Conservation (phyloP, 2,888 invertebrate genomes). For the Cloeon dipterum region DNA sequence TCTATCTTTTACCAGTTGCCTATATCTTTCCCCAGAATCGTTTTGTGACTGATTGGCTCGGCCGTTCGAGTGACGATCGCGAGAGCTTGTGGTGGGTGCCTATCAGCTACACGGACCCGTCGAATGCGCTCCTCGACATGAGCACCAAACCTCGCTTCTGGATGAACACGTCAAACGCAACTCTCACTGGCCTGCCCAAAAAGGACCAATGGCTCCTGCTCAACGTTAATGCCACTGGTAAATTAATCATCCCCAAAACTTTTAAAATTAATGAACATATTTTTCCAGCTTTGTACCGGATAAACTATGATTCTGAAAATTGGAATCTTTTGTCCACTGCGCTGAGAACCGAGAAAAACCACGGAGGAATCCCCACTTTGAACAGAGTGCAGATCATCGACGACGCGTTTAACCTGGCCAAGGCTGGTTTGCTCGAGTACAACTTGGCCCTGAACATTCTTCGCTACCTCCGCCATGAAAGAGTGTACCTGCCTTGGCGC, state of each 20-base stretch:
- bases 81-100: constrained; percentile 23
- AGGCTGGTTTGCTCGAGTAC: constrained; percentile 42
- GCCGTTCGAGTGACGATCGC: neutral
- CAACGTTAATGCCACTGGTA: constrained; percentile 50
- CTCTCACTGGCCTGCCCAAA: constrained; percentile 14
- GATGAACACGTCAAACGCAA: constrained; percentile 17
- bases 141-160: constrained; percentile 23
- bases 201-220: constrained; percentile 43
- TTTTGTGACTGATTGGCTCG: neutral
- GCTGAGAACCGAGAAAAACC: constrained; percentile 13
- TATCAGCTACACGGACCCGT: constrained; percentile 19
- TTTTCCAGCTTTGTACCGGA: constrained; percentile 35
- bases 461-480: constrained; percentile 51
- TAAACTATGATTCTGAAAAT: constrained; percentile 45
- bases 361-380: constrained; percentile 34
- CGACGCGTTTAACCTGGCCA: constrained; percentile 59
- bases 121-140: constrained; percentile 12
- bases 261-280: neutral
- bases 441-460: constrained; percentile 57
- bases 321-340: constrained; percentile 36
- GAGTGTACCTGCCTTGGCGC: constrained; percentile 72
- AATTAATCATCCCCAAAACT: no score
- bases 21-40: no score
- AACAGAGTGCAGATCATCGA: constrained; percentile 77
- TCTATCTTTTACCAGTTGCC: no score